Percentiles rank a stretch among this genome's conserved stretches.
These are phyloP conservation scores for Paedocypris micromegethes DNA, from an alignment of 2,797 vertebrate genomes.

Conservation along the genomic window DNA sequence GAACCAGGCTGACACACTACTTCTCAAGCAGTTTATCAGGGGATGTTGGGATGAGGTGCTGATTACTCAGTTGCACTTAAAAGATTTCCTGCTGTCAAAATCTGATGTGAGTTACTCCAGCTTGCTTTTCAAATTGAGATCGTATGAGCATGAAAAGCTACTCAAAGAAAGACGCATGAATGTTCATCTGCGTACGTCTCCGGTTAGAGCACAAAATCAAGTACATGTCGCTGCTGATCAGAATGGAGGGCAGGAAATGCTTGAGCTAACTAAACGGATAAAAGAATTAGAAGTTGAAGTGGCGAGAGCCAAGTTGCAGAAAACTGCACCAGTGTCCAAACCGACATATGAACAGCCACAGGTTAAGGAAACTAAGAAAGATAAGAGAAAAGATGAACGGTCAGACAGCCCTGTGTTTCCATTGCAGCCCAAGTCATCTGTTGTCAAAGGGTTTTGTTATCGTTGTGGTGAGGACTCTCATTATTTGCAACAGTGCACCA, in stretches of 20 bases:
- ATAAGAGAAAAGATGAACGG: background rate
- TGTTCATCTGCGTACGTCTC: background rate
- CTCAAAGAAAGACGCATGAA: background rate
- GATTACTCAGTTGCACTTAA: slow-evolving; percentile 2
- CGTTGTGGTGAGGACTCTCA: slow-evolving; percentile 7
- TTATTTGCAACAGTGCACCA: slow-evolving; percentile 7
- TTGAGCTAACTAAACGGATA: background rate
- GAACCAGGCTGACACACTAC: background rate
- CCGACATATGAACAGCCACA: background rate
- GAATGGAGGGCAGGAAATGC: background rate
- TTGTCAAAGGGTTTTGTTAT: background rate
- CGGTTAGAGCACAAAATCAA: background rate
- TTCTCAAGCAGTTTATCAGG: slow-evolving; percentile 6
- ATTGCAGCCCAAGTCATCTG: background rate
- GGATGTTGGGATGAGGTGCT: slow-evolving; percentile 7
- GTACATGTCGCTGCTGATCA: background rate
- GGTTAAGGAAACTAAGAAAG: background rate
- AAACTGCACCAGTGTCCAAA: background rate
- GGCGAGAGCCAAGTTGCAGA: background rate
- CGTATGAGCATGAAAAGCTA: background rate
- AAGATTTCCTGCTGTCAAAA: background rate
- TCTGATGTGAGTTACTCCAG: slow-evolving; percentile 1
- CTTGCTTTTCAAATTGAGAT: slow-evolving; percentile 4
- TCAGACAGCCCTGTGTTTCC: background rate
- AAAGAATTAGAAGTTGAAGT: slow-evolving; percentile 2